Base-by-base conservation (phyloP, 2,797 vertebrate genomes). In the Enteromius paludinosus region DNA sequence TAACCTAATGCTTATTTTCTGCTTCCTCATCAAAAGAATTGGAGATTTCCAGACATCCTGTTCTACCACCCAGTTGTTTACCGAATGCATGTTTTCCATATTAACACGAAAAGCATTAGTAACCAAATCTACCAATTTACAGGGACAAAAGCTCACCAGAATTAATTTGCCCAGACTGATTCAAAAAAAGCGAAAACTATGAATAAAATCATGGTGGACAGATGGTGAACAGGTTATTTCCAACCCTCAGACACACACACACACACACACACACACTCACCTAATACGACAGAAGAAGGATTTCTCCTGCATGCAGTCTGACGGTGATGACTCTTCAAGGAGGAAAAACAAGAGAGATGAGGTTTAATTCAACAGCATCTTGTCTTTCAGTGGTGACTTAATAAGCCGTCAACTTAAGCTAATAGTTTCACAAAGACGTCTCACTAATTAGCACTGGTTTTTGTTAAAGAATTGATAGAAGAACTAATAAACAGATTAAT, bases 201-300 rank as follows among this genome's bases (percentile, higher is more conserved):
- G 47, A 84, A 85, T 73, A 28, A 76, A 92, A 74, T 74, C 87
- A 89, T 85, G 47, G 47, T 62, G 69, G 85, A 47, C 80, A 81
- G 85, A 77, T 82, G 79, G 75, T 45, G 15, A 18, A 62, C 18
- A 54, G 38, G 23, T 43, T 9, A 65, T 10, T 30, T 25, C 70
- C 6, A 30, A 76, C 2, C 15, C 20, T 8, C 88, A 98, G 97
- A 35, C 74, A 87, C 69, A 62, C 45, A 76, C 10, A 65, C 72
- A 90, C 94, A 84, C 84, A 88, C 76, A 87, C 70, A 59, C 28
- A 76, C 8, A 64, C 64, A 91, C 94, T 92, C 89, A 98, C 98
- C 98, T 96, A 92, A 99, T 96, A 5, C 97, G 97, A 86, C 98
- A 99, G 90, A 98, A 99, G 91, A 99, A 99, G 28, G 97, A 98